Conservation (phyloP, 2,888 invertebrate species). For the Crioceris asparagi region DNA sequence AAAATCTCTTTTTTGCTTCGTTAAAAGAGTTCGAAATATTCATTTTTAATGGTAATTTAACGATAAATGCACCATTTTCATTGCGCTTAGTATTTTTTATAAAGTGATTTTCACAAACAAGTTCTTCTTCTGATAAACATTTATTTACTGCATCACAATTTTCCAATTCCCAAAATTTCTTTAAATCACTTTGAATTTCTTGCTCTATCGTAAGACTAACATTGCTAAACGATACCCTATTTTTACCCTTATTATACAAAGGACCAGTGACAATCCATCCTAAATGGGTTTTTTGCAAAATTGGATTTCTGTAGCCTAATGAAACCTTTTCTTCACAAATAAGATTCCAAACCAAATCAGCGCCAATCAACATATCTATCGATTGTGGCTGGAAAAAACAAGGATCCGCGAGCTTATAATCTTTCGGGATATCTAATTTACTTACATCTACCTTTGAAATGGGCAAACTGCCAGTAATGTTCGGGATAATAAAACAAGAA, state of each 20-base stretch:
- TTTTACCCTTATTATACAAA: not conserved
- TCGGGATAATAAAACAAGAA: conserved; percentile 11
- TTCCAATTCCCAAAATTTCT: no score
- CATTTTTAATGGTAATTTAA: conserved; percentile 13
- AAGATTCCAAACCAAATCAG: conserved; percentile 11
- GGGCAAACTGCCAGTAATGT: conserved; percentile 9
- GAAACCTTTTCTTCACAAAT: conserved; percentile 11
- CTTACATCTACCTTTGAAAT: conserved; percentile 6
- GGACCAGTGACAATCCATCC: conserved; percentile 13
- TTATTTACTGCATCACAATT: conserved; percentile 2
- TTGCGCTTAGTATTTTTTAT: conserved; percentile 4
- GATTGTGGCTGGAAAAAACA: conserved; percentile 8
- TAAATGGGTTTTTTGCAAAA: conserved; percentile 14
- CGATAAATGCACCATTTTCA: conserved; percentile 10
- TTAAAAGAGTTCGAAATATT: conserved; percentile 6
- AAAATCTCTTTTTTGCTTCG: conserved; percentile 9
- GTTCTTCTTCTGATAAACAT: conserved; percentile 9
- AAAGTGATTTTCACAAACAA: conserved; percentile 8
- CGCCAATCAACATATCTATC: conserved; percentile 15
- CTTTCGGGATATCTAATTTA: conserved; percentile 8
- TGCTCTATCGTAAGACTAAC: no score
- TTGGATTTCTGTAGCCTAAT: conserved; percentile 6
- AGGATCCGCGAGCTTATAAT: conserved; percentile 13
- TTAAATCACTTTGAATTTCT: no score
- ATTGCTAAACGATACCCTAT: not conserved